These are phyloP conservation scores for Chrysolina haemoptera DNA, from an alignment of 2,888 invertebrate species.

Conservation along the genomic window DNA sequence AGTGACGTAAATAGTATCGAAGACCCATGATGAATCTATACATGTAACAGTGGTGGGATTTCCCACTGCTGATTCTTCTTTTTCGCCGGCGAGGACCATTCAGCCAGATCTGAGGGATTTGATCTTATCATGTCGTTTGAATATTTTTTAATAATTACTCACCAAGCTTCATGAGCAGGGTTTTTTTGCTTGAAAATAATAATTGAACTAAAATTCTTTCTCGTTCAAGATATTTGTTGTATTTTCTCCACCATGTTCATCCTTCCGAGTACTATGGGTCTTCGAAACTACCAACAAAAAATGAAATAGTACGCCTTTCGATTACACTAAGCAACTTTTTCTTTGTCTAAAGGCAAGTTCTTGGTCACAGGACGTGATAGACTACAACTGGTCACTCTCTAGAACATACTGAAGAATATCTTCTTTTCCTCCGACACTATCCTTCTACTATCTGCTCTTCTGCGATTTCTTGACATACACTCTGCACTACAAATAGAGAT, in stretches of 20 bases:
- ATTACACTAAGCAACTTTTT: conserved; percentile 55
- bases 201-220: too few species aligned
- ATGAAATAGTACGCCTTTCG: conserved; percentile 66
- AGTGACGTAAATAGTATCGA: conserved; percentile 46
- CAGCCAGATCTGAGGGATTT: too few species aligned
- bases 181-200: too few species aligned
- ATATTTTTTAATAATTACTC: too few species aligned
- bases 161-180: too few species aligned
- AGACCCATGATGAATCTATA: conserved; percentile 7
- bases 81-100: too few species aligned
- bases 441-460: conserved; percentile 46
- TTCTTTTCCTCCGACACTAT: conserved; percentile 37
- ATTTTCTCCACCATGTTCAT: too few species aligned
- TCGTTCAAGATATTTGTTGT: too few species aligned
- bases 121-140: too few species aligned
- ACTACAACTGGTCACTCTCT: conserved; percentile 64
- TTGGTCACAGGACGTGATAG: conserved; percentile 65
- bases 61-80: too few species aligned
- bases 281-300: conserved; percentile 33
- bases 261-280: not conserved
- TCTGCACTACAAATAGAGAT: conserved; percentile 13
- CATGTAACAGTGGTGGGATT: too few species aligned
- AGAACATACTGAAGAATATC: conserved; percentile 54
- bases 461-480: conserved; percentile 36
- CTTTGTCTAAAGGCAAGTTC: conserved; percentile 66